Conservation (phyloP, 2,797 vertebrate species). For the Tenualosa ilisha region DNA sequence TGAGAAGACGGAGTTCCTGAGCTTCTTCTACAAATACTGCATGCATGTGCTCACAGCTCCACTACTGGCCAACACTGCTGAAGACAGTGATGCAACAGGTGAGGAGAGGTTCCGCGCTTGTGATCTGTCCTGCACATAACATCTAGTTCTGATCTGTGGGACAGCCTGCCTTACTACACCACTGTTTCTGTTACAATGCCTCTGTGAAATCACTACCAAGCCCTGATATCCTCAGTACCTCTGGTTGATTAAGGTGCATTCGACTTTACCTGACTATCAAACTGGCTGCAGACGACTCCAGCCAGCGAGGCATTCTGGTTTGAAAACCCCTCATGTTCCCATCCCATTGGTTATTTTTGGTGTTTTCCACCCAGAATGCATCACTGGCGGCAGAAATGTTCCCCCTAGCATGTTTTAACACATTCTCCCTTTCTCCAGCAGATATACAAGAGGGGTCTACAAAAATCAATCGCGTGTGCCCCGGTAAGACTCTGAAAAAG, state of each 20-base stretch:
- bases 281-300: no score
- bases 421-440: constrained; percentile 67
- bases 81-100: constrained; percentile 91
- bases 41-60: constrained; percentile 98
- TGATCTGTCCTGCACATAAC: no score
- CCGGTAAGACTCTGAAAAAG: constrained; percentile 71
- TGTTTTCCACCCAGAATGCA: no score
- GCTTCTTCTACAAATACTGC: constrained; percentile 99
- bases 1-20: constrained; percentile 97
- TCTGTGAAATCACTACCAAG: no score
- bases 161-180: no score
- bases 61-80: constrained; percentile 93
- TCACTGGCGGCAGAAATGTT: no score
- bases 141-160: no score
- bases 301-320: no score
- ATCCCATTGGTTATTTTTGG: no score
- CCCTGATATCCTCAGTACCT: not conserved
- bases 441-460: constrained; percentile 84
- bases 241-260: not conserved
- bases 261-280: no score
- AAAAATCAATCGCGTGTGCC: constrained; percentile 90
- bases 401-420: not conserved
- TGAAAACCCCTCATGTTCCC: no score
- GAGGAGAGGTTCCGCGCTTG: constrained; percentile 29
- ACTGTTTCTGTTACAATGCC: no score